These are phyloP conservation scores for Betta splendens DNA, from an alignment of 2,797 vertebrate genomes.

Conservation along the genomic window DNA sequence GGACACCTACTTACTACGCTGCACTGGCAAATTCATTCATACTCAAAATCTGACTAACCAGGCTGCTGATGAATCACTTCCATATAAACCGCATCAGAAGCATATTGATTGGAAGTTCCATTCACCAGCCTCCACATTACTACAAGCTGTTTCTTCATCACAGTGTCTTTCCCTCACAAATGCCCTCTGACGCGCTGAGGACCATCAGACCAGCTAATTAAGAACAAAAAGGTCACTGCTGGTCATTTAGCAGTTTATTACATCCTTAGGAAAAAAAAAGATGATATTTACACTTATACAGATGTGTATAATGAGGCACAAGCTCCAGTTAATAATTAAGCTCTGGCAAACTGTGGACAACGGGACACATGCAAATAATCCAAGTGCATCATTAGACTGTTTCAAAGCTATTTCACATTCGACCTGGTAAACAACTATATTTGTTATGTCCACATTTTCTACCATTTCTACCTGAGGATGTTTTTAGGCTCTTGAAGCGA, in stretches of 20 bases:
- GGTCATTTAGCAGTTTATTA: conserved; percentile 19
- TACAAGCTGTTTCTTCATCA: conserved; percentile 18
- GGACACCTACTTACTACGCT: neutral
- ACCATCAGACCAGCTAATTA: neutral
- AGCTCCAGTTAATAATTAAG: too few species aligned
- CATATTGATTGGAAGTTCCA: conserved; percentile 37
- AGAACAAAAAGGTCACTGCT: conserved; percentile 35
- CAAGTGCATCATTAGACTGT: too few species aligned
- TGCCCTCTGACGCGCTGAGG: neutral
- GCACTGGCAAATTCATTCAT: conserved; percentile 3
- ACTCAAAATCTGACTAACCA: conserved; percentile 30
- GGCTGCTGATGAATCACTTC: conserved; percentile 41
- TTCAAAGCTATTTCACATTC: too few species aligned
- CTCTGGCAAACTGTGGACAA: too few species aligned
- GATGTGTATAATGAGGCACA: too few species aligned
- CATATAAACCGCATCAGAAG: conserved; percentile 34
- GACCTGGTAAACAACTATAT: too few species aligned
- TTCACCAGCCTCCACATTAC: conserved; percentile 43
- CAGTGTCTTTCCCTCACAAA: conserved; percentile 20
- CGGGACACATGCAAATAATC: too few species aligned
- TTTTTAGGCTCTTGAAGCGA: too few species aligned
- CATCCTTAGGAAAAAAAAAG: conserved; percentile 11
- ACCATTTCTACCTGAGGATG: too few species aligned
- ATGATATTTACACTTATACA: too few species aligned
- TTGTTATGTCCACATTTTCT: too few species aligned